Evolutionary conservation across 2,888 invertebrate species (phyloP), one percentile per base, ranked within the genome.

Genomic region (Melanotus villosus): DNA sequence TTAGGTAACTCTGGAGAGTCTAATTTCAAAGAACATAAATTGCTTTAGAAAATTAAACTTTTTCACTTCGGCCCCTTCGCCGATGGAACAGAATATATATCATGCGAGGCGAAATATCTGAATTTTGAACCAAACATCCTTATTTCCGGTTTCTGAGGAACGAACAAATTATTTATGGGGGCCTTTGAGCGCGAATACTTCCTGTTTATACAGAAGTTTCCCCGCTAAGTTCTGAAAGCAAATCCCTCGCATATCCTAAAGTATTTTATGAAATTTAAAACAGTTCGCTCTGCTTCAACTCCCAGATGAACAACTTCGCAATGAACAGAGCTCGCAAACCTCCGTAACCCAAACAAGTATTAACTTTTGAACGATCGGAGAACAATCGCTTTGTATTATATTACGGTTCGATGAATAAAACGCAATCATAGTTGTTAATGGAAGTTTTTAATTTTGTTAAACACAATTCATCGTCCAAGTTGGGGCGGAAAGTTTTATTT

Each of bases 1-100:
- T 78, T 80, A 80, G 78, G 79, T 78, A 76, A 79, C 74, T 80
- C 75, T 76, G 73, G 77, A 43, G 43, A 72, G 79, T 73, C 77
- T 78, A 79, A 79, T 80, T 80, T 79, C 75, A 78, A 73, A 73
- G 76, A 73, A 75, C 77, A 80, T 80, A 80, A 80, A 80, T 80
- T 74, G 72, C 68, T 65, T 56, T 76, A 74, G 77, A 77, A 80
- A 80, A 80, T 81, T 80, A 79, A 81, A 80, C 77, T 80, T 80
- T 80, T 80, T 80, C 78, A 76, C 78, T 78, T 76, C 75, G 73
- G 75, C 68, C n/a, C 64, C 72, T 69, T 73, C 70, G 73, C 76
- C 77, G 64, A 71, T 72, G 69, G 76, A 73, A 72, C 70, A 73
- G 73, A 76, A 75, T 77, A 78, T 80, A 80, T 79, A 80, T 80